A percentile compares a stretch with the other conserved stretches of the same genome.
Conservation (phyloP, 1,140 invertebrate species). For the Drosophila serrata region DNA sequence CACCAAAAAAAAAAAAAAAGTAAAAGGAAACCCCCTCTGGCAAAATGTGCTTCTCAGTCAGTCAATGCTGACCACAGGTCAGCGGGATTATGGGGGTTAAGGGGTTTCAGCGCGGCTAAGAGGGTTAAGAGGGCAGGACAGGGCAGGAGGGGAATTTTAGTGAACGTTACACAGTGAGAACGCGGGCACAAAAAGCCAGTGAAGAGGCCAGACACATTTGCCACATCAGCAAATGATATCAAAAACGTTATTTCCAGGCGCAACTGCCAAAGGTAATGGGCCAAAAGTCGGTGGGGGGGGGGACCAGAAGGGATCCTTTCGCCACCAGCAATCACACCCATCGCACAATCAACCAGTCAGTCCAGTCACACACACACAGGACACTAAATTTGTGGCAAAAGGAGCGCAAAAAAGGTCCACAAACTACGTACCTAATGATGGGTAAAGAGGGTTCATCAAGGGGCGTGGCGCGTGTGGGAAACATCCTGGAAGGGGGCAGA, state of each 20-base stretch:
- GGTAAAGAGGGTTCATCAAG: conserved; percentile 55
- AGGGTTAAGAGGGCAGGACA: neutral
- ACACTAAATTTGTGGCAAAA: conserved; percentile 71
- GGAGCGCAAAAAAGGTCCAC: conserved; percentile 66
- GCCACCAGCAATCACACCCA: conserved; percentile 21
- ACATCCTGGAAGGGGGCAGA: conserved; percentile 41
- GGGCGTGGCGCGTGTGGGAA: neutral
- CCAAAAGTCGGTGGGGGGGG: conserved; percentile 34
- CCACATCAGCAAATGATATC: conserved; percentile 83
- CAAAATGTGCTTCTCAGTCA: conserved; percentile 17
- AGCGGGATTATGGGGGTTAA: conserved; percentile 36
- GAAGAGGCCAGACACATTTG: conserved; percentile 64
- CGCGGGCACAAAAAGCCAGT: conserved; percentile 14
- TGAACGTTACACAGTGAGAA: conserved; percentile 18
- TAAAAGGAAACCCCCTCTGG: conserved; percentile 5
- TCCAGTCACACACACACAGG: conserved; percentile 21
- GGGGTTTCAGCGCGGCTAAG: neutral
- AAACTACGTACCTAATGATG: conserved; percentile 81
- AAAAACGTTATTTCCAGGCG: conserved; percentile 79
- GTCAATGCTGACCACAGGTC: conserved; percentile 57
- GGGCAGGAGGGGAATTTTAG: neutral
- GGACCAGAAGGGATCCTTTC: conserved; percentile 11
- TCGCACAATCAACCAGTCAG: conserved; percentile 15
- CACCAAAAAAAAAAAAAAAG: neutral
- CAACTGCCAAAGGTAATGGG: conserved; percentile 62